Evolutionary conservation across 30 jellyfish, hydroid and myxozoan genomes (phyloP).

Genomic region (Aurelia aurita): DNA sequence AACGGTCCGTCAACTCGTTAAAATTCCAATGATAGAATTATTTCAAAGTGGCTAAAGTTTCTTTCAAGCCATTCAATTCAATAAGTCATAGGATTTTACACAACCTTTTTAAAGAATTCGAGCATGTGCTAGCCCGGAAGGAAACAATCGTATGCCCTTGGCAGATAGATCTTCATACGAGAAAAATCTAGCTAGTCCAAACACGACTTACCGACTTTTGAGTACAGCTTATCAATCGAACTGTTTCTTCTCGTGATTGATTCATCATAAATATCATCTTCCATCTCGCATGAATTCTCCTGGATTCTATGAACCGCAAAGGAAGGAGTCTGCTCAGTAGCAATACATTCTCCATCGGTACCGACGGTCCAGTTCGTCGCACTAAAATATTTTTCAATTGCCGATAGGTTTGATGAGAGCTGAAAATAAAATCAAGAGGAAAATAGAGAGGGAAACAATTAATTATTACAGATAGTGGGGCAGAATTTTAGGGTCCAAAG

Average conservation of each 20-base stretch:
- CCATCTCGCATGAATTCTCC: not conserved
- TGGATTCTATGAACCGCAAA: slow-evolving; percentile 3
- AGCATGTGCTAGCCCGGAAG: too few relatives aligned
- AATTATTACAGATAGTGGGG: too few relatives aligned
- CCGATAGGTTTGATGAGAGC: not conserved
- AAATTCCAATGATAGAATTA: too few relatives aligned
- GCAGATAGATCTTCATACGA: too few relatives aligned
- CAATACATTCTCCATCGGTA: slow-evolving; percentile 21
- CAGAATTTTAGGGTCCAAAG: too few relatives aligned
- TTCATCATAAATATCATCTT: slow-evolving; percentile 43
- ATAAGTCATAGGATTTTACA: too few relatives aligned
- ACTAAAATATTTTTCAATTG: not conserved
- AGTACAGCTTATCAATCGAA: slow-evolving; percentile 17
- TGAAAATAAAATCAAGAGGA: not conserved
- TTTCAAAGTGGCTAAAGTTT: too few relatives aligned
- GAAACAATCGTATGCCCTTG: too few relatives aligned
- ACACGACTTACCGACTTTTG: slow-evolving; percentile 46
- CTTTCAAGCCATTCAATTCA: too few relatives aligned
- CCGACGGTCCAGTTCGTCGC: slow-evolving; percentile 7
- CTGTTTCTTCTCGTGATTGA: slow-evolving; percentile 19
- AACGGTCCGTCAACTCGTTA: too few relatives aligned
- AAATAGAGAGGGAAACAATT: too few relatives aligned
- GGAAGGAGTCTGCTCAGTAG: slow-evolving; percentile 17
- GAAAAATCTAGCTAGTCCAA: not conserved
- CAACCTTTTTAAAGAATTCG: too few relatives aligned